Base-by-base conservation (phyloP, 2,888 invertebrate genomes). In the Troides aeacus region DNA sequence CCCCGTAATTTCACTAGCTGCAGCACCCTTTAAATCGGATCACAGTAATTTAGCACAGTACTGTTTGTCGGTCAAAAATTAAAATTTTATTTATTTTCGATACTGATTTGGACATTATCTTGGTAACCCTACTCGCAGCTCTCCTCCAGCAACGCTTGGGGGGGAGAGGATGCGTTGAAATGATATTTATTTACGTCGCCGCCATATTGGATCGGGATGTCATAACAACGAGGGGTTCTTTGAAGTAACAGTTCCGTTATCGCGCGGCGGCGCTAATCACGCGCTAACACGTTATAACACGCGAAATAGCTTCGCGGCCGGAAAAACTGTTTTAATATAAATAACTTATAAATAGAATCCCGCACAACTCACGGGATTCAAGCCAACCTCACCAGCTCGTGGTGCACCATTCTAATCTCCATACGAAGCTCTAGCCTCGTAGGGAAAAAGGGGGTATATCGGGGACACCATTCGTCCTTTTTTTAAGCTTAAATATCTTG, bases 161-260 rank as follows among this genome's bases (percentile, higher is more conserved):
- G 64, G 67, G 71, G 36, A 68, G 64, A 67, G 71, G 23, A 71
- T 64, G 64, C 68, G 71, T 62, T 71, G 71, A 71, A 61, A 71
- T 61, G 64, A 64, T 67, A 64, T 67, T 71, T 71, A 67, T 71
- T 71, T 71, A 71, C 64, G n/a, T 50, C 64, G 64, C 50, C n/a
- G 66, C 67, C 67, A 64, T 68, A 71, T 71, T 67, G 64, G 60
- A 61, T 61, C 67, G 30, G 36, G 56, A 64, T 68, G 67, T 71
- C 71, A 71, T 64, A 71, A 71, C 67, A 68, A 68, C 36, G 64
- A 62, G 46, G 64, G 53, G 21, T 58, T 71, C 71, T 71, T 71
- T 71, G 71, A 71, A 64, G 69, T 42, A 39, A 24, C 50, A 53
- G 53, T 59, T 68, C 58, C 58, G 24, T 68, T 46, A 62, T 68